Base-by-base conservation (phyloP, 2,113 vertebrate species). In the Muntiacus muntjak region DNA sequence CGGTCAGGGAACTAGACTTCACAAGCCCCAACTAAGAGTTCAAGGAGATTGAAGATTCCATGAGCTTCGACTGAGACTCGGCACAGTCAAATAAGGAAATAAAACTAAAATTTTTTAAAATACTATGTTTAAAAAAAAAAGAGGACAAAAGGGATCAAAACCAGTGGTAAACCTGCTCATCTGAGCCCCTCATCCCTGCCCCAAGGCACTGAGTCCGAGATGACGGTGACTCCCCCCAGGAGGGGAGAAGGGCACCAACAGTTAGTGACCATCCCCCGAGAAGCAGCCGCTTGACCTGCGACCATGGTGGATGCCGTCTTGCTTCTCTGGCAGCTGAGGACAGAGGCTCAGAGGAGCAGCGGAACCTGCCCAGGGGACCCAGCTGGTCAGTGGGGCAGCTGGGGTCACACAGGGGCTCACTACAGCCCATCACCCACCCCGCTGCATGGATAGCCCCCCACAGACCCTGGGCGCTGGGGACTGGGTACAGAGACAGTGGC, bases 381-480 rank as follows among this genome's bases (percentile, higher is more conserved):
- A 19, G 78, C 33, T 23, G 10, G 6, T 21, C 50, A 5, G 40
- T 1, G 12, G n/a, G 15, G 26, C 67, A 67, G 14, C 50, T 5
- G 3, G 4, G 7, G 8, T 82, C 57, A 1, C 30, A 54, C n/a
- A 9, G 12, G n/a, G 23, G 5, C 23, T 19, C n/a, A 19, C 5
- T 10, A 6, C n/a, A 4, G 12, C 2, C 0, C 60, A 57, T 5
- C 15, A 1, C 13, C 33, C 71, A 19, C 1, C 9, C 33, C 57
- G 43, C 26, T 3, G 17, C 47, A 1, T 2, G 33, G 28, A 25
- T 1, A 1, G 71, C 55, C 57, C 23, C 43, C 8, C n/a, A 36
- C 9, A 8, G 11, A 23, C 21, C 13, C 71, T 25, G 33, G 12
- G 82, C 16, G 14, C 88, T 36, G 28, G 16, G 43, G 60, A 23